Conservation (phyloP, 1,140 invertebrate species). For the Adelges cooleyi region DNA sequence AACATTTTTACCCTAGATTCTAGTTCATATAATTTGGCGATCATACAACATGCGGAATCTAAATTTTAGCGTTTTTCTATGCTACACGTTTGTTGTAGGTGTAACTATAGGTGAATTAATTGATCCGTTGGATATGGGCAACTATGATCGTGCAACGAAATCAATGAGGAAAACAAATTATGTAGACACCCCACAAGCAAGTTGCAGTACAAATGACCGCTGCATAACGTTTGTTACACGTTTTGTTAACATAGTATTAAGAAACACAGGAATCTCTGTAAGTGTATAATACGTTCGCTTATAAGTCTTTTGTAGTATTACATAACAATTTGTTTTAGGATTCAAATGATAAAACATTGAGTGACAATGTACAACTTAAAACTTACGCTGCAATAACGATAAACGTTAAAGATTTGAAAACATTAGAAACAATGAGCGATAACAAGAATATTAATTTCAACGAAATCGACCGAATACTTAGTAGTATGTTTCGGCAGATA, state of each 20-base stretch:
- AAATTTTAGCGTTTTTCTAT: no score
- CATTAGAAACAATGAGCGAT: neutral
- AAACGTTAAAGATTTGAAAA: neutral
- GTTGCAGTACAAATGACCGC: neutral
- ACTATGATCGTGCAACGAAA: neutral
- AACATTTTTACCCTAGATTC: no score
- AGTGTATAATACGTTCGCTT: neutral
- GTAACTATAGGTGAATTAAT: no score
- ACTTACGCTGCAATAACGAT: neutral
- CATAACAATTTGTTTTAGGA: neutral
- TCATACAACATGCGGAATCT: no score
- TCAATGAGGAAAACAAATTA: neutral
- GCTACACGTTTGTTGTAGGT: no score
- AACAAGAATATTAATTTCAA: neutral
- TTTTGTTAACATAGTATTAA: conserved; percentile 3
- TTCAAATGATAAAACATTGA: neutral
- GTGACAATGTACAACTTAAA: neutral
- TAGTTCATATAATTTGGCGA: no score
- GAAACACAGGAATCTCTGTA: neutral
- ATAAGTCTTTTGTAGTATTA: neutral
- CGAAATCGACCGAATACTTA: conserved; percentile 16
- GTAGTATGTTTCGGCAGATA: neutral
- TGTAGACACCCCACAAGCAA: no score
- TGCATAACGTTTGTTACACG: neutral
- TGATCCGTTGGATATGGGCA: conserved; percentile 11